Evolutionary conservation across 2,888 invertebrate species (phyloP), one percentile per base, ranked within the genome.

Genomic region (Monochamus alternatus): DNA sequence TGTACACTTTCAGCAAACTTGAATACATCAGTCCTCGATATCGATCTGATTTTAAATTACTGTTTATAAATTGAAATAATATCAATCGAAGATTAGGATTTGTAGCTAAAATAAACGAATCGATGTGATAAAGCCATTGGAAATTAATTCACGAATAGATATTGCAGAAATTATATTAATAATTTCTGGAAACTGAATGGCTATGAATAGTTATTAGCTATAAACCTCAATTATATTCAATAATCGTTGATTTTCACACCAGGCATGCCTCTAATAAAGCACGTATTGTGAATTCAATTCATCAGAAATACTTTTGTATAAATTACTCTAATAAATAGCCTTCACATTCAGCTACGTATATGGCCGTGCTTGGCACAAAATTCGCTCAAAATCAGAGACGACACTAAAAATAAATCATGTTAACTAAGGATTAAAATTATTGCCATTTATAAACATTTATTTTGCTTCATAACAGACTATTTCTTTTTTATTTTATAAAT

Each of bases 241-340:
- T 81, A 82, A 83, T 81, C 79, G 81, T 75, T 67, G 78, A 80
- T 80, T 82, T 83, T 83, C 79, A 81, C 82, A 79, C 80, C 78
- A 78, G 59, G 76, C 78, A 75, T 78, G 77, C 80, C 76, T 64
- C 74, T 73, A 70, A 81, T 80, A 81, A 79, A 74, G 78, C 77
- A 73, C 75, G 79, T 77, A 80, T 81, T 80, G 80, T 81, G 75
- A 80, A 78, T 79, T 75, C 79, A 78, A 82, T 84, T 81, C 77
- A 82, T 83, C 79, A 79, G 80, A 78, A 81, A 82, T 83, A 81
- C 80, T 80, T 80, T 81, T 79, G 81, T 81, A 79, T 77, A 81
- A 82, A 84, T 81, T 78, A 75, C 73, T 73, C 60, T 83, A 81
- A 82, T 83, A 82, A 83, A 83, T 82, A 81, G 78, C 64, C 67